A percentile compares a stretch with the other conserved stretches of the same genome.
Evolutionary conservation across 2,888 invertebrate genomes (phyloP).

Genomic region (Lithodes maja): DNA sequence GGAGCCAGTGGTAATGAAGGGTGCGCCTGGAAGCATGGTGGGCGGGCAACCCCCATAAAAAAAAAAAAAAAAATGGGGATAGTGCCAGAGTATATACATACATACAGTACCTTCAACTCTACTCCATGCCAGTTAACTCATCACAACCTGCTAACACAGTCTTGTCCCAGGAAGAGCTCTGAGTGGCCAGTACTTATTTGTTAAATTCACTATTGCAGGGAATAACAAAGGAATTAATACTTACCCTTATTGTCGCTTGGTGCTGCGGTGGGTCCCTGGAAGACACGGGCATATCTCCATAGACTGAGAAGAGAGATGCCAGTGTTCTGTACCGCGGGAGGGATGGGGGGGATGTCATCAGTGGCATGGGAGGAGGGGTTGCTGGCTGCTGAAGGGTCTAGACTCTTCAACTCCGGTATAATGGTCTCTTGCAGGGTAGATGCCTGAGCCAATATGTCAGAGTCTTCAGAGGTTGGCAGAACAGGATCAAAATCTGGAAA

Average conservation of each 20-base stretch:
- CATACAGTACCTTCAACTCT: too few relatives aligned
- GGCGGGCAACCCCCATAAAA: too few relatives aligned
- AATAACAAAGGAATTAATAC: too few relatives aligned
- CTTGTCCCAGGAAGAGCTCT: too few relatives aligned
- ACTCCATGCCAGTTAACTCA: too few relatives aligned
- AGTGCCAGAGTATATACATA: too few relatives aligned
- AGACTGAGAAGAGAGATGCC: constrained; percentile 30
- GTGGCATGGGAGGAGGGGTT: neutral
- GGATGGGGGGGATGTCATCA: neutral
- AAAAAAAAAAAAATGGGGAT: too few relatives aligned
- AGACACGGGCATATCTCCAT: constrained; percentile 11
- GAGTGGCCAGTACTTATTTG: too few relatives aligned
- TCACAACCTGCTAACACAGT: too few relatives aligned
- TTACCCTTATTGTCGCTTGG: neutral
- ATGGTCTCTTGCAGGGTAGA: neutral
- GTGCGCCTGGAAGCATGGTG: too few relatives aligned
- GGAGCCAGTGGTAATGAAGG: too few relatives aligned
- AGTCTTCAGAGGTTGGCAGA: neutral
- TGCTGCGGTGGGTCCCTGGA: neutral
- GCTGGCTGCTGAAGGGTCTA: neutral
- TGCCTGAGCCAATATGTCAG: neutral
- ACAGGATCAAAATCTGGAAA: neutral
- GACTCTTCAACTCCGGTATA: neutral
- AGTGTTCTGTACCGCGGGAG: neutral
- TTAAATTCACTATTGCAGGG: too few relatives aligned